Evolutionary conservation across 1,140 invertebrate species (phyloP).

Genomic region (Pseudomyrmex gracilis): DNA sequence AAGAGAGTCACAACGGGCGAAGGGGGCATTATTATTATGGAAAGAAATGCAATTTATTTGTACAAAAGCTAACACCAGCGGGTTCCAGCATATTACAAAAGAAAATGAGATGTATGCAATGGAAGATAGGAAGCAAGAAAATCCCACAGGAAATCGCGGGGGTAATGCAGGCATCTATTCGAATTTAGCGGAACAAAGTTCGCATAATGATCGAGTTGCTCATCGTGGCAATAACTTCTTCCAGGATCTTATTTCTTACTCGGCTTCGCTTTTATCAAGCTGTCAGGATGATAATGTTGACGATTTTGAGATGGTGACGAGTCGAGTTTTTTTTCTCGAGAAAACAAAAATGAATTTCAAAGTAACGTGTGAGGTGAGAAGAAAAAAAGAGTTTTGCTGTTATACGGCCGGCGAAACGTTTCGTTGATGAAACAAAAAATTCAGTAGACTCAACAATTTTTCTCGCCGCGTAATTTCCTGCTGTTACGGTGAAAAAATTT

Average conservation of each 20-base stretch:
- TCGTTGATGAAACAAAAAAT: too few species aligned
- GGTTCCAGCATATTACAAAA: slow-evolving; percentile 55
- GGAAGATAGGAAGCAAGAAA: slow-evolving; percentile 55
- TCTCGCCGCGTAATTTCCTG: too few species aligned
- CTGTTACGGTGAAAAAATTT: too few species aligned
- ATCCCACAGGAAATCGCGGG: slow-evolving; percentile 72
- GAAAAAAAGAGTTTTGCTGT: too few species aligned
- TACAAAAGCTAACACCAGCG: slow-evolving; percentile 49
- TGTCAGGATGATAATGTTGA: not conserved
- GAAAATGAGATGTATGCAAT: slow-evolving; percentile 60
- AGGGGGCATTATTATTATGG: slow-evolving; percentile 46
- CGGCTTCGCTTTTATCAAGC: slow-evolving; percentile 27
- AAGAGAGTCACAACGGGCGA: slow-evolving; percentile 1
- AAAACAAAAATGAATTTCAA: not conserved
- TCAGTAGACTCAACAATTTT: too few species aligned
- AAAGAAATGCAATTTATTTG: slow-evolving; percentile 62
- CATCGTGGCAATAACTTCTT: slow-evolving; percentile 57
- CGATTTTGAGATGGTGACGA: not conserved
- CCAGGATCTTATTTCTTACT: slow-evolving; percentile 53
- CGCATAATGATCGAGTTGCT: slow-evolving; percentile 68
- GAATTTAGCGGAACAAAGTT: slow-evolving; percentile 71
- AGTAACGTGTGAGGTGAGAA: not conserved
- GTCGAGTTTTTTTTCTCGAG: not conserved
- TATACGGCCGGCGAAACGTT: too few species aligned
- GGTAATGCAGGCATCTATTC: slow-evolving; percentile 66